Base-by-base conservation (phyloP, 2,888 invertebrate genomes). In the Frankliniella fusca region DNA sequence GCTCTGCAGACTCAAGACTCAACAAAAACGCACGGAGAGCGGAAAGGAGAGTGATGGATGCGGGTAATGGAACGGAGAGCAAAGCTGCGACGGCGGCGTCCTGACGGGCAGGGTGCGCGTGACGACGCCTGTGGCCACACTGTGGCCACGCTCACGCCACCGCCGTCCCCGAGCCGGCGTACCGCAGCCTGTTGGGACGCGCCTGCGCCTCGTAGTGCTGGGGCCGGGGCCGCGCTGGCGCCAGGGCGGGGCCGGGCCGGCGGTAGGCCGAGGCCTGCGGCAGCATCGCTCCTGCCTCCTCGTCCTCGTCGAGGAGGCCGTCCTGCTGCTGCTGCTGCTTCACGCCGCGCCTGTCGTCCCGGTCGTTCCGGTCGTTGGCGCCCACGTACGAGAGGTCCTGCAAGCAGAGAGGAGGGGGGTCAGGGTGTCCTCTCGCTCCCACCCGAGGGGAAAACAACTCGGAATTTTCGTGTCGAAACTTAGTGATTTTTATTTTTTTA, bases 291-390 rank as follows among this genome's bases (percentile, higher is more conserved):
- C 38, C 38, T 5, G 38, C 38, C 38, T 38, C 54, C 18, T 54
- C 70, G 27, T 27, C 70, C 23, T 76, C 70, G 70, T 76, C 70
- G 70, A 15, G 54, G 23, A 23, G 61, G 61, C 70, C 70, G 38
- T 70, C 15, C 15, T 54, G 54, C 15, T 18, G 15, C 54, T 70
- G 3, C 15, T 54, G 54, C 15, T 18, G 15, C 54, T 54, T 11
- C 23, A 27, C 70, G 70, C n/a, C 70, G 23, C 12, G 27, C 27
- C 12, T 76, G 70, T 76, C 23, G 23, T 27, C 70, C 70, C 70
- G 70, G 70, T 76, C 70, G 70, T 76, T 23, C 23, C 70, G 70
- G 70, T 76, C 70, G 70, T 76, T 27, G 7, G 70, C 70, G 70
- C 70, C 70, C 23, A 27, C 23, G 70, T 23, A 76, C 70, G 70